Base-by-base conservation (phyloP, 2,888 invertebrate species). In the Lysandra bellargus region DNA sequence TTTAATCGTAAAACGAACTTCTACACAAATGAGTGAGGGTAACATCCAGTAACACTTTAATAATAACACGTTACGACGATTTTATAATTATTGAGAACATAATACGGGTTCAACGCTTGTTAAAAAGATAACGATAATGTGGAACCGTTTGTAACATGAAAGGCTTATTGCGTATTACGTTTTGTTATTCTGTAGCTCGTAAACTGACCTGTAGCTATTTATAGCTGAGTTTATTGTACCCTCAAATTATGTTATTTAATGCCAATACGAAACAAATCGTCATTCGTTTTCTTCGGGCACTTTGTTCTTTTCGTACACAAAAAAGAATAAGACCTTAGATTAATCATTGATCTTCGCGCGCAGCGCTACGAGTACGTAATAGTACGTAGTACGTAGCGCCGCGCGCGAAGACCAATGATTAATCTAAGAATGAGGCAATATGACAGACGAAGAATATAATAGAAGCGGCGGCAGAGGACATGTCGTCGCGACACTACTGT, bases 101-200 rank as follows among this genome's bases (percentile, higher is more conserved):
- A 17, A 57, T 61, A 33, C 14, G 69, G 69, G 69, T 14, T 69
- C 12, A 33, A 33, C 14, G 33, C 69, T 69, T 69, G 69, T 69
- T 69, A 37, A 69, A 69, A 69, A 37, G 30, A 40, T 17, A 74
- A 74, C 9, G n/a, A 44, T 74, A 7, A 74, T 74, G 74, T 74
- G 1, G 40, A 9, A 74, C 74, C 74, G 12, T 44, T 74, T 44
- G 44, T 9, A 23, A 23, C 44, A 74, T 44, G n/a, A n/a, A 12
- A 74, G 40, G 40, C 44, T 74, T 74, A 74, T 74, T 74, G 44
- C 74, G n/a, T 73, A 40, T 40, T 40, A 73, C 73, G 23, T 74
- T 74, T 74, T 74, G 74, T 74, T 7, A n/a, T 44, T 74, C 23
- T 44, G 74, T 44, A 1, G 44, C 4, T 44, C 74, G 23, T 74